These are phyloP conservation scores for Nemopilema nomurai DNA, from an alignment of 30 jellyfish, hydroid and myxozoan genomes.

Conservation along the genomic window DNA sequence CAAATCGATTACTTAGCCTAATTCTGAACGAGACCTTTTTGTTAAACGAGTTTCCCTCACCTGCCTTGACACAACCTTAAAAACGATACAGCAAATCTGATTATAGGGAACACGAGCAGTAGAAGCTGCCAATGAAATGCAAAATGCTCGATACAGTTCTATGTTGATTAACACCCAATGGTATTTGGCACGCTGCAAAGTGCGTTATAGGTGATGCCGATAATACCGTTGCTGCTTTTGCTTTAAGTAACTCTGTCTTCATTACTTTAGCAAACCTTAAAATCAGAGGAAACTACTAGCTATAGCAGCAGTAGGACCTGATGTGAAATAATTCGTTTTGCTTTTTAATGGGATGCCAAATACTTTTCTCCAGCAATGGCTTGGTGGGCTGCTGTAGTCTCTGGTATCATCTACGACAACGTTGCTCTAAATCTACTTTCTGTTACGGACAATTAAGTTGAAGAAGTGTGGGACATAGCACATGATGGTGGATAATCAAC, in stretches of 20 bases:
- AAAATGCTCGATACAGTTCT: background rate
- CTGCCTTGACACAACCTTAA: background rate
- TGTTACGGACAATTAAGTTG: background rate
- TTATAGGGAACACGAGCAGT: background rate
- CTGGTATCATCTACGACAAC: background rate
- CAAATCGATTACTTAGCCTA: background rate
- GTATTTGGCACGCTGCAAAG: background rate
- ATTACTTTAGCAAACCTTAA: too few relatives aligned
- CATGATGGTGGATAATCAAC: conserved; percentile 43
- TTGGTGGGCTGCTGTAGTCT: background rate
- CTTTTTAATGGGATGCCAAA: background rate
- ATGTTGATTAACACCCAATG: background rate
- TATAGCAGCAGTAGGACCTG: too few relatives aligned
- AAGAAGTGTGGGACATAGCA: conserved; percentile 37
- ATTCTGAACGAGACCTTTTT: too few relatives aligned
- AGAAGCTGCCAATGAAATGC: background rate
- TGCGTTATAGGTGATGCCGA: background rate
- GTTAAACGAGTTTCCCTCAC: too few relatives aligned
- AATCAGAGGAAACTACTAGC: too few relatives aligned
- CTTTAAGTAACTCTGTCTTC: too few relatives aligned
- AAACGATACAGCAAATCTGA: background rate
- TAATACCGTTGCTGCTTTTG: background rate
- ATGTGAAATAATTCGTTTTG: too few relatives aligned
- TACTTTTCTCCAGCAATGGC: background rate
- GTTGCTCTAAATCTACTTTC: background rate